Conservation (phyloP, 2,113 vertebrate genomes). For the Scolopax mira region DNA sequence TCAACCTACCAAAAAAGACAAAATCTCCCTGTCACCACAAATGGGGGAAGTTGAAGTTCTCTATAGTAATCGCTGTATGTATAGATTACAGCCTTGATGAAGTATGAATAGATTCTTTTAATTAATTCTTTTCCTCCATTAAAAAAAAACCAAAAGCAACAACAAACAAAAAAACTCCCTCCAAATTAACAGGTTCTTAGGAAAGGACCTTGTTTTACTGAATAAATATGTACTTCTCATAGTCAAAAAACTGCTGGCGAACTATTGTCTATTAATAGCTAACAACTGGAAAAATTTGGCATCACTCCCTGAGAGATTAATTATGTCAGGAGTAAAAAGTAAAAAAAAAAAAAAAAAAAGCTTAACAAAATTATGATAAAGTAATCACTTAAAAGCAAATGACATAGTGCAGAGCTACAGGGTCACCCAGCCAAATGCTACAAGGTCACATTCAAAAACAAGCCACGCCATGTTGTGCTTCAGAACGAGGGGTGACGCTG, state of each 20-base stretch:
- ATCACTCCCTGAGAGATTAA: neutral
- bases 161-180: neutral
- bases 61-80: neutral
- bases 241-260: neutral
- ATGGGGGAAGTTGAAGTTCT: neutral
- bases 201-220: neutral
- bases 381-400: neutral
- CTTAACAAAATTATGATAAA: neutral
- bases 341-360: neutral
- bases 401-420: neutral
- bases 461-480: accelerated
- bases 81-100: neutral
- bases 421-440: neutral
- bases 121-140: neutral
- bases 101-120: neutral
- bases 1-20: neutral
- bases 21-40: neutral
- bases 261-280: neutral
- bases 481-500: neutral
- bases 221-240: neutral
- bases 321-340: neutral
- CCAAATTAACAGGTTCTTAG: neutral
- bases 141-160: neutral
- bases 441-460: neutral
- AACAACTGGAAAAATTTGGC: neutral